Base-by-base conservation (phyloP, 2,888 invertebrate species). In the Callosobruchus maculatus region DNA sequence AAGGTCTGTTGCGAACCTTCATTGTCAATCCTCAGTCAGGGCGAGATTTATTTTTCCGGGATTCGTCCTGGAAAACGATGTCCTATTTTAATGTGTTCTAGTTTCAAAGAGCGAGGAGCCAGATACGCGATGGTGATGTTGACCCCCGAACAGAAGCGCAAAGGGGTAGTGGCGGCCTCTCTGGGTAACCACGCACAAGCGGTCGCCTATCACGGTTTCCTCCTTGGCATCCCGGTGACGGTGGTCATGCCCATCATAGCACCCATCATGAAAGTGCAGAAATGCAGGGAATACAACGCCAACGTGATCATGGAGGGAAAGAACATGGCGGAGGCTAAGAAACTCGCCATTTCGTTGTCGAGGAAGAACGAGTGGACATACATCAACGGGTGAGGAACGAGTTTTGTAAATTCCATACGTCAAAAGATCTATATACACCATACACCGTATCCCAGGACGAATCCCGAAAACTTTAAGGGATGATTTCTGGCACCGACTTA, bases 171-270 rank as follows among this genome's bases (percentile, higher is more conserved):
- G 75, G 96, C 97, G 0, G 97, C 98, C 0, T 97, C 97, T 0
- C 90, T 97, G 73, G 98, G 98, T 0, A 98, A 98, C 86, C 98
- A 98, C 87, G 97, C 98, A 0, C 92, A 96, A 80, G 93, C 93
- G 0, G 88, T 94, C 68, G 90, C 91, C 75, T 94, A 93, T 84
- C 94, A 94, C 83, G 94, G 94, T 0, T 85, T 88, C 73, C 88
- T 88, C 76, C 87, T 94, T 22, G 88, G 87, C 7, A 89, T 92
- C 72, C 89, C 91, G 0, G 91, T 92, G 20, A 93, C 93, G 0
- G 94, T 98, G 4, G 95, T 98, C n/a, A 98, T 98, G 98, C 98
- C 98, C 0, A 92, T 92, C 68, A 92, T 96, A 0, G 98, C 98
- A 0, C 97, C 98, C 0, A 94, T 98, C 74, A 98, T 98, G 97